Conservation (phyloP, 2,888 invertebrate genomes). For the Torymus aiolomorphi region DNA sequence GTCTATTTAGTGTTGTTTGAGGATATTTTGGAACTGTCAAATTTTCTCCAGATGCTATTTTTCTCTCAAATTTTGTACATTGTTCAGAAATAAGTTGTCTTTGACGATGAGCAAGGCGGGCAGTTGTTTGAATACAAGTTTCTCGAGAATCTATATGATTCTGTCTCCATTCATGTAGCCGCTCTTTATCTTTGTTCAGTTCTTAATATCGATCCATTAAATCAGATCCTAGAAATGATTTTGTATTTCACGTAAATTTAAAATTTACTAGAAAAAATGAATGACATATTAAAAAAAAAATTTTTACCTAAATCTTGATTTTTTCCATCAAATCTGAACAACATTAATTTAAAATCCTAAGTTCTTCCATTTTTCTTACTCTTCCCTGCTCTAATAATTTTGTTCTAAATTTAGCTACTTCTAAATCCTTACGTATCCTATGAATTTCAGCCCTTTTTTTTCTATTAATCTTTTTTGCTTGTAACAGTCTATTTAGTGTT, state of each 20-base stretch:
- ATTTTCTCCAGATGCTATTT: slow-evolving; percentile 76
- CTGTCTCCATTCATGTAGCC: no score
- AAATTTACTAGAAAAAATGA: no score
- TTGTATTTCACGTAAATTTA: no score
- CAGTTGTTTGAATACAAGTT: no score
- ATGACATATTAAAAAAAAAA: no score
- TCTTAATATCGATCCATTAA: slow-evolving; percentile 84
- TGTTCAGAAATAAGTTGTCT: no score
- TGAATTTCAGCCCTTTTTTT: slow-evolving; percentile 81
- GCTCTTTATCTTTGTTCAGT: no score
- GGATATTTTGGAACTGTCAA: slow-evolving; percentile 69
- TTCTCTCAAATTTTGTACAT: slow-evolving; percentile 72
- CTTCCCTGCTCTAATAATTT: slow-evolving; percentile 84
- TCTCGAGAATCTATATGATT: no score
- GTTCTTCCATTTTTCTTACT: slow-evolving; percentile 80
- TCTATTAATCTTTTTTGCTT: slow-evolving; percentile 79
- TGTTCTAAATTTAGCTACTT: slow-evolving; percentile 83
- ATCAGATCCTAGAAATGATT: no score
- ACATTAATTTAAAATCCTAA: slow-evolving; percentile 81
- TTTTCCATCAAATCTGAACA: slow-evolving; percentile 81
- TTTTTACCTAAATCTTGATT: slow-evolving; percentile 82
- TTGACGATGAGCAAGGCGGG: no score
- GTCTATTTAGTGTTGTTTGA: slow-evolving; percentile 69
- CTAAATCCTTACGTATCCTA: slow-evolving; percentile 82
- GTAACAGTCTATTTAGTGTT: slow-evolving; percentile 69